Evolutionary conservation across 2,113 vertebrate genomes (phyloP).

Genomic region (Serilophus lunatus): DNA sequence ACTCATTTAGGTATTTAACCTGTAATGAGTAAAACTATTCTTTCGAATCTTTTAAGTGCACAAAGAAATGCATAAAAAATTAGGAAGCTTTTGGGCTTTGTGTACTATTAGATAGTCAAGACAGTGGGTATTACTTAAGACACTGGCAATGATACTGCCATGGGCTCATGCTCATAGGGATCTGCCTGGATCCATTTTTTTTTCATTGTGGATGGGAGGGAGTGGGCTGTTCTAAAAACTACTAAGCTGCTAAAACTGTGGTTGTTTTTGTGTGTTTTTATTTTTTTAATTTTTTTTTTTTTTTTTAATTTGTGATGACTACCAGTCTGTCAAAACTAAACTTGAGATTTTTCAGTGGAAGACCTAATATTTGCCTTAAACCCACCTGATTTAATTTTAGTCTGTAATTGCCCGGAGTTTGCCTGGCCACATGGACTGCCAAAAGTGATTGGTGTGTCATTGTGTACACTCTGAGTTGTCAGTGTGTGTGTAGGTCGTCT

Average conservation of each 20-base stretch:
- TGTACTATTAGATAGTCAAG: neutral
- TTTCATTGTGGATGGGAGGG: neutral
- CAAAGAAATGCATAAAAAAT: neutral
- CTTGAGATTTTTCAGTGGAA: neutral
- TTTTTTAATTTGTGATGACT: neutral
- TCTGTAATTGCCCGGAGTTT: neutral
- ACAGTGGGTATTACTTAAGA: neutral
- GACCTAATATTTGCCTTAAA: neutral
- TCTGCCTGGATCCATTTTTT: neutral
- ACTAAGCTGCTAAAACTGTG: neutral
- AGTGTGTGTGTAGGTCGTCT: neutral
- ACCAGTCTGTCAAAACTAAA: neutral
- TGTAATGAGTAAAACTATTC: neutral
- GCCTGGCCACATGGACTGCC: fast-evolving
- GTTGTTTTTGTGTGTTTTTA: too few species aligned
- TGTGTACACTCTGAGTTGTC: neutral
- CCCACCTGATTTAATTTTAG: neutral
- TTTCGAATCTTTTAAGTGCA: neutral
- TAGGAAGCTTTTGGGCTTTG: neutral
- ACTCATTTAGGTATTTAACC: neutral
- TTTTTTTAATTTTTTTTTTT: neutral
- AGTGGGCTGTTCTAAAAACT: neutral
- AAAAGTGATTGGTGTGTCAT: neutral
- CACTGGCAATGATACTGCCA: neutral
- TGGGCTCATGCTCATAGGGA: fast-evolving